A percentile compares a stretch with the other conserved stretches of the same genome.
phyloP scores from a whole-genome alignment of 2,113 vertebrate genomes.

The Petaurus breviceps region DNA sequence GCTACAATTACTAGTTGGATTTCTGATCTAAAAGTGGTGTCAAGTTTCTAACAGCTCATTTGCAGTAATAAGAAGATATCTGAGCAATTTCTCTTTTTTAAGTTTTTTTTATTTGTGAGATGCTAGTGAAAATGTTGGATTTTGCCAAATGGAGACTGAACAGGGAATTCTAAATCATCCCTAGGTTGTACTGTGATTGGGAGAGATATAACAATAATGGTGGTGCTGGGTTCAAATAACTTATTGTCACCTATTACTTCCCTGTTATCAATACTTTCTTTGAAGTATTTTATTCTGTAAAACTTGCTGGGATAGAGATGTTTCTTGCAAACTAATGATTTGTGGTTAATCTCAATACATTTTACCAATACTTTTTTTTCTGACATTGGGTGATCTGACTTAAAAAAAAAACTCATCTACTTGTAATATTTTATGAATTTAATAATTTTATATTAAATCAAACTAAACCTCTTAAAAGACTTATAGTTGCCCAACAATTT shows the following conservation, averaged over 20 bases:
- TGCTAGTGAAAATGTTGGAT: background rate
- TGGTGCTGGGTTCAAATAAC: background rate
- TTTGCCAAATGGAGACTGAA: background rate
- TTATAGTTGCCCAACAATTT: background rate
- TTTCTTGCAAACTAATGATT: background rate
- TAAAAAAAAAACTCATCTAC: background rate
- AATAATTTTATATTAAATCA: conserved; percentile 26
- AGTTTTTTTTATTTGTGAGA: background rate
- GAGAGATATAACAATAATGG: background rate
- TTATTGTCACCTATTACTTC: background rate
- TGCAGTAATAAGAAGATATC: background rate
- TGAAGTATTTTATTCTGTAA: background rate
- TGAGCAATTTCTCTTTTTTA: background rate
- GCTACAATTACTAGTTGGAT: background rate
- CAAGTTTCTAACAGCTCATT: background rate
- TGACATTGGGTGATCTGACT: background rate
- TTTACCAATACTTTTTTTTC: background rate
- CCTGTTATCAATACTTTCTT: background rate
- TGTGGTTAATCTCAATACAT: background rate
- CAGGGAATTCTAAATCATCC: background rate
- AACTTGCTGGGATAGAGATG: background rate
- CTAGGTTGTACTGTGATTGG: background rate
- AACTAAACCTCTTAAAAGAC: background rate
- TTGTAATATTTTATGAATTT: background rate
- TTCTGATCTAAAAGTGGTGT: background rate